Percentiles rank a stretch among this genome's conserved stretches.
Evolutionary conservation across 2,113 vertebrate species (phyloP).

Genomic region (Naja naja): DNA sequence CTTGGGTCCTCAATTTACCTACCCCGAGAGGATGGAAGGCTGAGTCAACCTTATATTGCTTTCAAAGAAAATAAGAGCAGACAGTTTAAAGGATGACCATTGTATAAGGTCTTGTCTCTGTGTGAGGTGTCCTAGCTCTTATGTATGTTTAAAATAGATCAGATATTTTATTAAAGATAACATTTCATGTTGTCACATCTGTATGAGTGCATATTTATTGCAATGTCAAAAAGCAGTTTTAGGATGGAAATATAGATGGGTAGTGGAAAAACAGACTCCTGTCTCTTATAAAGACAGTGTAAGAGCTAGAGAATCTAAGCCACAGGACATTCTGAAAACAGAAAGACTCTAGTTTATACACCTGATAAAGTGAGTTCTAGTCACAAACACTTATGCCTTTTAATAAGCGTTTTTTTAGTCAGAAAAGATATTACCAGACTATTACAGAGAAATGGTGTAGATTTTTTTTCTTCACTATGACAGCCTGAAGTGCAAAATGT

Average conservation of each 20-base stretch:
- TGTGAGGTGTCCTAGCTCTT: background rate
- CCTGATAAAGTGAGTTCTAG: background rate
- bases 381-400: background rate
- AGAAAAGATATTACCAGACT: background rate
- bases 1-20: too few relatives aligned
- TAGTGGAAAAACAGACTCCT: background rate
- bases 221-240: background rate
- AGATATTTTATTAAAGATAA: background rate
- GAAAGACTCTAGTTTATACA: background rate
- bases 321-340: background rate
- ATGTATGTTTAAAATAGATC: background rate
- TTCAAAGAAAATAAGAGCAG: background rate
- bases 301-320: background rate
- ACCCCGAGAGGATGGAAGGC: too few relatives aligned
- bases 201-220: background rate
- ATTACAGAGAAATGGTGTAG: background rate
- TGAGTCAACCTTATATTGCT: too few relatives aligned
- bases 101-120: fast-evolving
- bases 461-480: background rate
- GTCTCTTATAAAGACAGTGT: background rate
- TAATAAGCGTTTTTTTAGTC: background rate
- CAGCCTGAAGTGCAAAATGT: background rate
- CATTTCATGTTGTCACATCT: background rate
- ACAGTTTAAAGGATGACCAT: background rate
- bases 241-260: background rate